Base-by-base conservation (phyloP, 2,888 invertebrate genomes). In the Nematopogon swammerdamellus region DNA sequence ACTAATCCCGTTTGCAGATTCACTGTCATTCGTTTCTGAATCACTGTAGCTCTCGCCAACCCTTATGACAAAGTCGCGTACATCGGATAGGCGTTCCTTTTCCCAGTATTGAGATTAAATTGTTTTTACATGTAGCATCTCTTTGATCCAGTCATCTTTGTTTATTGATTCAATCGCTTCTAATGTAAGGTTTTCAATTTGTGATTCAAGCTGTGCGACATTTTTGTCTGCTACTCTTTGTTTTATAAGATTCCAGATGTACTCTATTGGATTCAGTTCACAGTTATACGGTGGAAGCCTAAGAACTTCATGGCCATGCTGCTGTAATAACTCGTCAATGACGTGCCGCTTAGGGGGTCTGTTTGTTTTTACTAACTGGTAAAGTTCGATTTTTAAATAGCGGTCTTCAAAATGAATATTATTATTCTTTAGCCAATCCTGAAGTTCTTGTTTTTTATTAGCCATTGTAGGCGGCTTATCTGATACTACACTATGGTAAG, bases 91-190 rank as follows among this genome's bases (percentile, higher is more conserved):
- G 14, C 49, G 8, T 18, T 50, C 46, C 18, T 43, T 46, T 29
- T 46, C 43, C 47, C 50, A 50, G 29, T 47, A 50, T 25, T 25
- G 18, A 18, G 18, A 8, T 19, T 47, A 29, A 14, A 50, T 3
- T 16, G 8, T 47, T 17, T 48, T 47, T 14, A 50, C 45, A 30
- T 48, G 48, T 29, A 45, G 45, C 14, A 51, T 30, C 17, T 51
- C 25, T 45, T 36, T 51, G 11, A n/a, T 19, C 51, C 51, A 51
- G 18, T 51, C 51, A 18, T 47, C 45, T 10, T 14, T n/a, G 11
- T 50, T 52, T 25, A 52, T 52, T 18, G 50, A 49, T 2, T 18
- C 30, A 1, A 52, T 36, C 2, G 52, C 50, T 11, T 49, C 52
- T 11, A 18, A 19, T 8, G 44, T 50, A 18, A 50, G 19, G n/a